Percentiles rank a stretch among this genome's conserved stretches.
Conservation (phyloP, 2,113 vertebrate genomes). For the Anas platyrhynchos region DNA sequence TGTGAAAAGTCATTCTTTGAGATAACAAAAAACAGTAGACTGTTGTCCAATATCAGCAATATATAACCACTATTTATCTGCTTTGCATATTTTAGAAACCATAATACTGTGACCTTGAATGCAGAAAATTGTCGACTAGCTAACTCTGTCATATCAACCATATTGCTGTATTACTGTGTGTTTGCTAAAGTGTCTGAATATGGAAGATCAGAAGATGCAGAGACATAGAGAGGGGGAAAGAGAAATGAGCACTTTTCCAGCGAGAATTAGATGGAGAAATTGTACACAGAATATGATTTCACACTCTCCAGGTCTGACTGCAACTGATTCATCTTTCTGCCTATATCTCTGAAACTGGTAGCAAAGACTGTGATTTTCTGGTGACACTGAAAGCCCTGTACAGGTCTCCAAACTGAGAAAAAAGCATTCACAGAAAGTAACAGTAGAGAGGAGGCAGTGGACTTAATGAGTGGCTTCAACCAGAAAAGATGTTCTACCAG, state of each 20-base stretch:
- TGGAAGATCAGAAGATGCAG: neutral
- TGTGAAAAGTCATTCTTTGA: neutral
- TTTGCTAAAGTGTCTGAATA: neutral
- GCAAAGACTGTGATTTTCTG: neutral
- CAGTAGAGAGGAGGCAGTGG: neutral
- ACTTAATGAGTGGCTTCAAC: neutral
- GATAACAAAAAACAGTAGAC: fast-evolving
- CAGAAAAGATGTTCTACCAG: neutral
- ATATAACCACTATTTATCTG: neutral
- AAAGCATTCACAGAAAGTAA: neutral
- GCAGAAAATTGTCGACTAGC: neutral
- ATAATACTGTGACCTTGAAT: neutral
- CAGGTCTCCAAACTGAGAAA: neutral
- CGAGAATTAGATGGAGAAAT: neutral
- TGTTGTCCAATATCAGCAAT: neutral
- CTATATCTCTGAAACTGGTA: neutral
- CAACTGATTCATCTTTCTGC: neutral
- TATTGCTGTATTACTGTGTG: neutral
- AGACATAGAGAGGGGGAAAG: neutral
- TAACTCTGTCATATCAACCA: neutral
- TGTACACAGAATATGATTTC: neutral
- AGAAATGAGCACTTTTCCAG: neutral
- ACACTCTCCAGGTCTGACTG: neutral
- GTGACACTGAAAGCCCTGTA: neutral
- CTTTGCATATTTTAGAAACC: neutral